These are phyloP conservation scores for Rhinophrynus dorsalis DNA, from an alignment of 2,797 vertebrate species.

Conservation along the genomic window DNA sequence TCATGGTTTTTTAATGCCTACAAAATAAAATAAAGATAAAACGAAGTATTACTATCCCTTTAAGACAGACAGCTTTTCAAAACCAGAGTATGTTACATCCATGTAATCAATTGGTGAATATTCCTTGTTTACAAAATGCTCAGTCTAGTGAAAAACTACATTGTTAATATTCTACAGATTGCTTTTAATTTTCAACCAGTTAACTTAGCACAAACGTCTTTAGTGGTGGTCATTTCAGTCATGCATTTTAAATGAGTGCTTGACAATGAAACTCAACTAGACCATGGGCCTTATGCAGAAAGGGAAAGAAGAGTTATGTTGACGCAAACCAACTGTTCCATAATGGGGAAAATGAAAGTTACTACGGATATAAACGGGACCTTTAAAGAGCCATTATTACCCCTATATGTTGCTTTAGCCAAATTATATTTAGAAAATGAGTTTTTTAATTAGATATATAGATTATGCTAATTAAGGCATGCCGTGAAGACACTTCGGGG, in stretches of 20 bases:
- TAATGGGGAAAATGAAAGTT: too few species aligned
- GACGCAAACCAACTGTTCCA: neutral
- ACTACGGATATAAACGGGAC: neutral
- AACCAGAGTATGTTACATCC: neutral
- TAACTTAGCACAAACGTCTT: neutral
- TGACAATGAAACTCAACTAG: too few species aligned
- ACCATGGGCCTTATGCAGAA: too few species aligned
- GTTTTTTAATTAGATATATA: too few species aligned
- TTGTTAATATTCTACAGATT: conserved; percentile 22
- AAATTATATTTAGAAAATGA: too few species aligned
- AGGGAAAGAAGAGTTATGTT: too few species aligned
- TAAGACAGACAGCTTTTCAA: neutral
- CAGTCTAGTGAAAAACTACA: neutral
- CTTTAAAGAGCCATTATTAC: too few species aligned
- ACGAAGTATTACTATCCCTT: neutral
- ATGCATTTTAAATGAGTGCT: neutral
- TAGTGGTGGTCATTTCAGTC: neutral
- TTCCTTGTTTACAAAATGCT: neutral
- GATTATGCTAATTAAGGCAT: too few species aligned
- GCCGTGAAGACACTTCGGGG: too few species aligned
- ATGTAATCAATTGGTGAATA: neutral
- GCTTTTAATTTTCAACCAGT: conserved; percentile 5
- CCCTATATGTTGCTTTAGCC: too few species aligned
- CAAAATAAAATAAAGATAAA: too few species aligned
- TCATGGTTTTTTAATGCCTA: too few species aligned